Percentiles rank a stretch among this genome's conserved stretches.
Evolutionary conservation across 2,797 vertebrate genomes (phyloP).

Genomic region (Megaceryle alcyon): DNA sequence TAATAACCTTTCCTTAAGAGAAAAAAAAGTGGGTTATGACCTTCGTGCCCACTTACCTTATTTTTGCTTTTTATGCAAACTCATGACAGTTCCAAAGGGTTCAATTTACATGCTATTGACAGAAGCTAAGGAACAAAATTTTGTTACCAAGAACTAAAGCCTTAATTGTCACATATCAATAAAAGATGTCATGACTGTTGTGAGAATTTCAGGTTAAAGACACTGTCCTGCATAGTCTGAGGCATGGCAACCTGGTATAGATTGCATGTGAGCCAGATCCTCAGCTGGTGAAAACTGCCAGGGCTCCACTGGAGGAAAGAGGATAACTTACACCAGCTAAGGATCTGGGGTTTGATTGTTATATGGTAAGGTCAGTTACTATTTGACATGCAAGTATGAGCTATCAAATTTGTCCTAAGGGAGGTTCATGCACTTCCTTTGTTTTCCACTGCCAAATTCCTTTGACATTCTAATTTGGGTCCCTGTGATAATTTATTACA

Average conservation of each 20-base stretch:
- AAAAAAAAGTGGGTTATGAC: background rate
- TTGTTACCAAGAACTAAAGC: background rate
- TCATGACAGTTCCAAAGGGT: background rate
- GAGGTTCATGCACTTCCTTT: slow-evolving; percentile 2
- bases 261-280: background rate
- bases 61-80: background rate
- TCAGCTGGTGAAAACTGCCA: background rate
- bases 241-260: background rate
- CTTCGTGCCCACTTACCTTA: background rate
- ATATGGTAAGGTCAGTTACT: background rate
- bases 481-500: slow-evolving; percentile 22
- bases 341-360: background rate
- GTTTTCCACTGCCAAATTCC: slow-evolving; percentile 9
- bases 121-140: background rate
- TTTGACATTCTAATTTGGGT: slow-evolving; percentile 33
- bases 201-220: background rate
- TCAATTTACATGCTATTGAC: background rate
- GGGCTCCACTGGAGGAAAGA: background rate
- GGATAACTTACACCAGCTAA: background rate
- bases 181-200: rapidly evolving
- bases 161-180: background rate
- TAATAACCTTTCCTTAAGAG: background rate
- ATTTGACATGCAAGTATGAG: background rate
- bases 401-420: slow-evolving; percentile 22
- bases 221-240: background rate